These are phyloP conservation scores for Buphagus erythrorhynchus DNA, from an alignment of 2,797 vertebrate species.

Conservation along the genomic window DNA sequence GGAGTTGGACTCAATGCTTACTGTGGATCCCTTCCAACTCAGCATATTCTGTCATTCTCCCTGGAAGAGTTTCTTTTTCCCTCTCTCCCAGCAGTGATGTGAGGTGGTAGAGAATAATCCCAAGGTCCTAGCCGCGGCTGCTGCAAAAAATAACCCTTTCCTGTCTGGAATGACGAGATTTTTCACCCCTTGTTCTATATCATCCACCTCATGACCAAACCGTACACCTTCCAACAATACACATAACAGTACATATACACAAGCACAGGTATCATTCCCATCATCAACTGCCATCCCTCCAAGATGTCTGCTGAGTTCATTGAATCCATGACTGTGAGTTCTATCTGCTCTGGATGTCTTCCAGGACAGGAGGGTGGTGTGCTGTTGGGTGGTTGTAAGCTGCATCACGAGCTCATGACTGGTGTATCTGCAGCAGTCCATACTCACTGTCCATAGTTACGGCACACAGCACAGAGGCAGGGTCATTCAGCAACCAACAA, in stretches of 20 bases:
- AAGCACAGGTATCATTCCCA: background rate
- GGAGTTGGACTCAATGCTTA: accelerated
- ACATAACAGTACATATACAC: accelerated
- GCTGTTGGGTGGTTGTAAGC: background rate
- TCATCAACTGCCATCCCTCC: background rate
- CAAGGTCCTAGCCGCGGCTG: background rate
- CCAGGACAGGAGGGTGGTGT: background rate
- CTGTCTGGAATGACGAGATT: background rate
- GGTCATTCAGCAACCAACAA: background rate
- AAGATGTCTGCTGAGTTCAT: accelerated
- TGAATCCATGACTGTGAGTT: background rate
- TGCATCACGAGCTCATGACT: background rate
- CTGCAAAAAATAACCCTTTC: background rate
- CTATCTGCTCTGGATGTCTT: background rate
- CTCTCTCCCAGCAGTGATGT: background rate
- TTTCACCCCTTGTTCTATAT: background rate
- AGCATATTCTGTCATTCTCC: background rate
- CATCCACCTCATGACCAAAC: background rate
- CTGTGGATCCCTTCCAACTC: background rate
- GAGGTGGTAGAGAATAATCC: background rate
- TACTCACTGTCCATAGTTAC: background rate
- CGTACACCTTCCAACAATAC: background rate
- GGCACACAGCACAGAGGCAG: background rate
- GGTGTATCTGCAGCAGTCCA: background rate
- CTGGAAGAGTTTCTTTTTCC: background rate